A percentile compares a stretch with the other conserved stretches of the same genome.
These are phyloP conservation scores for Mya arenaria DNA, from an alignment of 1,140 invertebrate genomes.

Conservation along the genomic window DNA sequence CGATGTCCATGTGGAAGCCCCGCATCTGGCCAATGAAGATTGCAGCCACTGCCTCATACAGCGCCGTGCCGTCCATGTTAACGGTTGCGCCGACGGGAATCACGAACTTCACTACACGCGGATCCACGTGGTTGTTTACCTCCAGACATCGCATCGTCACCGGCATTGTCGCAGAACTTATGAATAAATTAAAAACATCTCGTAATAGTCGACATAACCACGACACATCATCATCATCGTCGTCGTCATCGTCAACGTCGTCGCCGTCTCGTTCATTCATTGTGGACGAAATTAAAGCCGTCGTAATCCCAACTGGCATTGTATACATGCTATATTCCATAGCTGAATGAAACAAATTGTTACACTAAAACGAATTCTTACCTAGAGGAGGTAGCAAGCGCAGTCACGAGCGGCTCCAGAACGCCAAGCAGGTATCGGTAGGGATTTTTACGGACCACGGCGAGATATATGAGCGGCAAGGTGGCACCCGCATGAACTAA, in stretches of 20 bases:
- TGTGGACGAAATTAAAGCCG: no score
- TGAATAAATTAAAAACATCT: no score
- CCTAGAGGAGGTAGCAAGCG: slow-evolving; percentile 79
- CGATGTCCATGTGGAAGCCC: slow-evolving; percentile 88
- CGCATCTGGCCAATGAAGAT: slow-evolving; percentile 96
- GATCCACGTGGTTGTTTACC: slow-evolving; percentile 93
- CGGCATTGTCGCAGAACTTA: slow-evolving; percentile 80
- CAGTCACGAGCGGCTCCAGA: slow-evolving; percentile 76
- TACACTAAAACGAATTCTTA: no score
- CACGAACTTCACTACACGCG: slow-evolving; percentile 82
- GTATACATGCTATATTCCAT: no score
- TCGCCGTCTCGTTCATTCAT: no score
- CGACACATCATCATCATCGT: no score
- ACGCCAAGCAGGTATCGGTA: slow-evolving; percentile 71
- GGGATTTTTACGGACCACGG: slow-evolving; percentile 76
- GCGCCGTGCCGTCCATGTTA: slow-evolving; percentile 94
- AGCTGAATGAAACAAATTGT: no score
- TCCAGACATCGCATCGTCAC: slow-evolving; percentile 94
- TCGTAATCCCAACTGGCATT: no score
- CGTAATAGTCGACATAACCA: no score
- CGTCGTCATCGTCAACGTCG: no score
- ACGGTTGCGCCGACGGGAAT: slow-evolving; percentile 90
- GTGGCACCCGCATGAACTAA: slow-evolving; percentile 74
- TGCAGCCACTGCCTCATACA: slow-evolving; percentile 97
- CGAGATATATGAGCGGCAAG: slow-evolving; percentile 74